Evolutionary conservation across 2,888 invertebrate species (phyloP).

Genomic region (Oscheius sp.): DNA sequence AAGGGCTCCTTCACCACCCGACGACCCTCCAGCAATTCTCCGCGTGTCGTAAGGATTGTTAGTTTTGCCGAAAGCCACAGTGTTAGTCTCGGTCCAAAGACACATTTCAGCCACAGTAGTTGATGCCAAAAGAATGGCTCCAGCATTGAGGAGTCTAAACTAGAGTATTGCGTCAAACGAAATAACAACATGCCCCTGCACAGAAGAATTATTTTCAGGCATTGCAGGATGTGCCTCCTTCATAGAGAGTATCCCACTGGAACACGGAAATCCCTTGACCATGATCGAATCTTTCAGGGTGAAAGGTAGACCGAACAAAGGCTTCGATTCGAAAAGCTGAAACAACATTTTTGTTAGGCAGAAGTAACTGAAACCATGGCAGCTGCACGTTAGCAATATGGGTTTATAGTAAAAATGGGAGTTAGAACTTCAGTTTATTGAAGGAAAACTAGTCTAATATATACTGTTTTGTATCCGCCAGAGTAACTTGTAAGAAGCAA

Average conservation of each 20-base stretch:
- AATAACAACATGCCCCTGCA: not conserved
- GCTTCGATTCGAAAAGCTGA: not conserved
- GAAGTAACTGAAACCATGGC: too few species aligned
- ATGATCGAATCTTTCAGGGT: slow-evolving; percentile 27
- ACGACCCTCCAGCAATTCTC: slow-evolving; percentile 34
- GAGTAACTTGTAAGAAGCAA: too few species aligned
- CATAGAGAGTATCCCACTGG: not conserved
- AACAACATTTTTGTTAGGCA: too few species aligned
- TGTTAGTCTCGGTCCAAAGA: slow-evolving; percentile 31
- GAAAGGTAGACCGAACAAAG: slow-evolving; percentile 21
- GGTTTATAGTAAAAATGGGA: too few species aligned
- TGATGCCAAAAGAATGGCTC: slow-evolving; percentile 28
- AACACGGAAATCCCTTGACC: slow-evolving; percentile 15
- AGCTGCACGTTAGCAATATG: too few species aligned
- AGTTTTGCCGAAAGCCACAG: slow-evolving; percentile 18
- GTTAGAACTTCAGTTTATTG: too few species aligned
- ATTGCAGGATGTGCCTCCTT: not conserved
- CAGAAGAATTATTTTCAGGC: not conserved
- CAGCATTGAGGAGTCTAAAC: slow-evolving; percentile 28
- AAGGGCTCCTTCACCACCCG: slow-evolving; percentile 36
- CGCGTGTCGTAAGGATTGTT: slow-evolving; percentile 36
- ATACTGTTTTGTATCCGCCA: too few species aligned
- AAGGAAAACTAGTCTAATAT: too few species aligned
- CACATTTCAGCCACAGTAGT: slow-evolving; percentile 34
- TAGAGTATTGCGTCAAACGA: not conserved